phyloP scores from a whole-genome alignment of 2,797 vertebrate genomes.

The Micromesistius poutassou region DNA sequence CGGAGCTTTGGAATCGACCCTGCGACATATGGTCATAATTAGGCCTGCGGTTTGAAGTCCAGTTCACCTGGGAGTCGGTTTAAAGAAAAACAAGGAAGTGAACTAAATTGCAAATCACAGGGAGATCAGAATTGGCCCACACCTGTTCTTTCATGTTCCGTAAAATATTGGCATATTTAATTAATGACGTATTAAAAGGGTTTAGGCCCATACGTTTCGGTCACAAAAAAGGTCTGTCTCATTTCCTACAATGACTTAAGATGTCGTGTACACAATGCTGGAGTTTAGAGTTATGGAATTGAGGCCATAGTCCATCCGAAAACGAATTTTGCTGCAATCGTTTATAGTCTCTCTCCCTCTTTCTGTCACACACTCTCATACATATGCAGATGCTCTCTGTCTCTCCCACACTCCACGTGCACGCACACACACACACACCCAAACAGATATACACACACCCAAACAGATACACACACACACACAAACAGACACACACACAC shows the following conservation, averaged over 20 bases:
- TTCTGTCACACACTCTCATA: not conserved
- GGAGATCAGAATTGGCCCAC: not conserved
- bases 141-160: not conserved
- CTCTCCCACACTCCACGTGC: not conserved
- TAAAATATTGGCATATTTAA: not conserved
- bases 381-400: not conserved
- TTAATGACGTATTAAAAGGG: not conserved
- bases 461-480: too few relatives aligned
- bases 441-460: not conserved
- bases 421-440: not conserved
- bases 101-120: not conserved
- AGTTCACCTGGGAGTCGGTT: not conserved
- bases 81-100: not conserved
- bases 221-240: not conserved
- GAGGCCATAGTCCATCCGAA: not conserved
- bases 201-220: not conserved
- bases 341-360: not conserved
- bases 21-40: not conserved
- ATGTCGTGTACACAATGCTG: not conserved
- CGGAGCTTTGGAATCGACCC: not conserved
- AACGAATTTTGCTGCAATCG: not conserved
- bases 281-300: not conserved
- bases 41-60: not conserved
- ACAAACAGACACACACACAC: conserved; percentile 19
- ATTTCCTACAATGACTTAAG: not conserved